Evolutionary conservation across 2,888 invertebrate species (phyloP), one percentile per base, ranked within the genome.

Genomic region (Nemotelus pantherinus): DNA sequence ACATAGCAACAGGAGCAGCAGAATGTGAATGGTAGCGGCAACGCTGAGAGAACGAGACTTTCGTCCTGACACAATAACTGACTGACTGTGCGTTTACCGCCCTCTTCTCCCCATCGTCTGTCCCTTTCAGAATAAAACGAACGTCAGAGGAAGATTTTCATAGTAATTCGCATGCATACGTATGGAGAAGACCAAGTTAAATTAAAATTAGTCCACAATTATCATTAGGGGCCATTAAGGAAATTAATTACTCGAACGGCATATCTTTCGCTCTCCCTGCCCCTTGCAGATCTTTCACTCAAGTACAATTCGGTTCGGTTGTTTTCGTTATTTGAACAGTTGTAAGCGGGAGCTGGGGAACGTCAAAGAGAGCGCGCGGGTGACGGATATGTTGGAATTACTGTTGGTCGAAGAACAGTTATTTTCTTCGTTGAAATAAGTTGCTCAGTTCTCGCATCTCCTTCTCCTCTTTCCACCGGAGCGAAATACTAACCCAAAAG

Each of bases 161-260:
- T 25, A 25, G 63, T 74, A 74, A 74, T 74, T 74, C 74, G 74
- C 74, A 74, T 74, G 60, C 74, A 74, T 47, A 74, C 60, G 60
- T 60, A 74, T 74, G 74, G 70, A 53, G 55, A 74, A 74, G 74
- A 74, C 76, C 76, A 76, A 76, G 76, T 76, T 76, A 76, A 76
- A 76, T 76, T 76, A 76, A 76, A 76, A 76, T 76, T 76, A 76
- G 64, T 76, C 65, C 76, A 76, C 76, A 76, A 76, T 76, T 76
- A 76, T 76, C 76, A 76, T 76, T 76, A 76, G 76, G 65, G 64
- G 76, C 76, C 76, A 76, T 76, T 76, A 76, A 76, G 76, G 65
- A 76, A 76, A 76, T 76, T 76, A 76, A 76, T 76, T 76, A 65
- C 76, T 76, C 44, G 74, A 74, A 74, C 60, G 74, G 74, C 63